Evolutionary conservation across 2,113 vertebrate genomes (phyloP), one percentile per base, ranked within the genome.

Genomic region (Anhinga rufa): DNA sequence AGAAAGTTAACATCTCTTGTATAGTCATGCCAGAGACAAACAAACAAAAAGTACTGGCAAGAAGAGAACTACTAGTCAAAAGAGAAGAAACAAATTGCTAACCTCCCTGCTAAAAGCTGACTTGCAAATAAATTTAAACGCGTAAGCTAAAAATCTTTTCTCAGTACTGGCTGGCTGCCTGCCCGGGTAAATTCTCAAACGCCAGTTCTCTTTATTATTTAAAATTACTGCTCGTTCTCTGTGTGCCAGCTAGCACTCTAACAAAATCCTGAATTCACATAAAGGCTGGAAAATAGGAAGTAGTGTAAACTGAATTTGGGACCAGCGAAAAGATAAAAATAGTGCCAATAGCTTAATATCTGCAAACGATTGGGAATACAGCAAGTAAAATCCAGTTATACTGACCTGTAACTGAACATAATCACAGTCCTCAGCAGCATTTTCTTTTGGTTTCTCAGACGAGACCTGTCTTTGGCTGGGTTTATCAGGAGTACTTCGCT

Each of bases 351-450:
- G 55, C 17, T 34, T 32, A n/a, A 32, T 14, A 10, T 15, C 72
- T 77, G 66, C 36, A 72, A 31, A 55, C 0, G 3, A 28, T 36
- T 19, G 25, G 17, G 58, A 55, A 29, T 2, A 29, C 2, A 15
- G 38, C 14, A 3, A 28, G 42, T 4, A 55, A 79, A 75, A 4
- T 31, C 44, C 49, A 6, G 14, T 29, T 31, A 5, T 38, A 62
- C 96, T 95, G 20, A 98, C 98, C 98, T 98, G 97, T 51, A 98
- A 64, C 93, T 99, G 98, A 24, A 98, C 98, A 54, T 99, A 98
- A 58, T 98, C 98, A 44, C 96, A 98, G 36, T 98, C 97, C 24
- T 98, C 97, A 5, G 93, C 71, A 32, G 65, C 46, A 4, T 65
- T 88, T 36, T 96, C 96, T 49, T 62, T 86, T 7, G 55, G 17